These are phyloP conservation scores for Coracopsis vasa DNA, from an alignment of 2,113 vertebrate genomes.

Conservation along the genomic window DNA sequence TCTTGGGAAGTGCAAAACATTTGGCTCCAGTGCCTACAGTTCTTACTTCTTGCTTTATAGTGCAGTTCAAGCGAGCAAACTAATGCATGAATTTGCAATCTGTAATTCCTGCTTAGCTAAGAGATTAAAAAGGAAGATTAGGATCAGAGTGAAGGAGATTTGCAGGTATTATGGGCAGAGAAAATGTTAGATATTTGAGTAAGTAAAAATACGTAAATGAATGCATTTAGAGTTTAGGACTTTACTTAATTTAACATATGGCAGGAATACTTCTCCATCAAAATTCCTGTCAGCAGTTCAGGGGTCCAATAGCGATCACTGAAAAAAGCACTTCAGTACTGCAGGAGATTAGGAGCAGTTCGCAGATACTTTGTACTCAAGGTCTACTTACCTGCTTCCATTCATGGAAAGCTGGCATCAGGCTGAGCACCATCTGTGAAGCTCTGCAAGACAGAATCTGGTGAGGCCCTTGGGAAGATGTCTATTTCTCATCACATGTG, in stretches of 20 bases:
- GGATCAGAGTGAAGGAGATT: slow-evolving; percentile 40
- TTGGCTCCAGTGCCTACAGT: not conserved
- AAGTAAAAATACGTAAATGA: not conserved
- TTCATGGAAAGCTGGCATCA: slow-evolving; percentile 7
- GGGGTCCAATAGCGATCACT: not conserved
- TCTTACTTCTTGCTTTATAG: not conserved
- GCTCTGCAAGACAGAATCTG: not conserved
- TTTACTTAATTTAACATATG: slow-evolving; percentile 57
- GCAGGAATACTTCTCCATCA: slow-evolving; percentile 14
- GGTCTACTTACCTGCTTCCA: not conserved
- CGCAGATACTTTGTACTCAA: not conserved
- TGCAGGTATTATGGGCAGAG: slow-evolving; percentile 51
- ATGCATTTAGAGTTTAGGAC: not conserved
- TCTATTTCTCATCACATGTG: not conserved
- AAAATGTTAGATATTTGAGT: slow-evolving; percentile 51
- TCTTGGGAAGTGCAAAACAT: not conserved
- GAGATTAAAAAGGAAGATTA: slow-evolving; percentile 62
- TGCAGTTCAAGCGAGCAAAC: slow-evolving; percentile 33
- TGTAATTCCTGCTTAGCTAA: slow-evolving; percentile 43
- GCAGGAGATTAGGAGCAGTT: not conserved
- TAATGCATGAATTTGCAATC: not conserved
- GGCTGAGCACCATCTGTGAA: slow-evolving; percentile 27
- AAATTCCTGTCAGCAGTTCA: slow-evolving; percentile 18
- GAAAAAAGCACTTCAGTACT: not conserved
- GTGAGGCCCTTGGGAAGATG: not conserved